A percentile compares a stretch with the other conserved stretches of the same genome.
Evolutionary conservation across 2,888 invertebrate species (phyloP).

Genomic region (Argyresthia albistria): DNA sequence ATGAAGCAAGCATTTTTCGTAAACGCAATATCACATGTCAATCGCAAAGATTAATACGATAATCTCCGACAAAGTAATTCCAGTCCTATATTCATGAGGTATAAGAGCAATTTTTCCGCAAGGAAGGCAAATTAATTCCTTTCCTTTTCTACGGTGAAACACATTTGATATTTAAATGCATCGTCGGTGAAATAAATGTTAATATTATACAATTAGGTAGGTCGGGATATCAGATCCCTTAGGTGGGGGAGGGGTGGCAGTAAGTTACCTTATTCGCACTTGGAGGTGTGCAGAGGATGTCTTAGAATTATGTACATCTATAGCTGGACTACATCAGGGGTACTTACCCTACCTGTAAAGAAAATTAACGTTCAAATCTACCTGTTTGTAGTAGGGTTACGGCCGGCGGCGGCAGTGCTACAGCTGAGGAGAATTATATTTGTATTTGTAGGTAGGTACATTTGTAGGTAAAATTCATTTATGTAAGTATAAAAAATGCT

Average conservation of each 20-base stretch:
- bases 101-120: background rate
- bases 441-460: no score
- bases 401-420: no score
- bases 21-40: background rate
- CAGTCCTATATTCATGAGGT: background rate
- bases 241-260: background rate
- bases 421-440: no score
- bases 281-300: background rate
- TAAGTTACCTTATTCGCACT: constrained; percentile 1
- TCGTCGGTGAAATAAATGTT: constrained; percentile 17
- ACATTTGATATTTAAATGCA: constrained; percentile 10
- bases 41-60: background rate
- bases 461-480: no score
- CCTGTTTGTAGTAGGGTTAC: no score
- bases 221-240: background rate
- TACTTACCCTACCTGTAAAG: no score
- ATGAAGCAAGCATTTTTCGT: background rate
- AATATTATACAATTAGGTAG: constrained; percentile 26
- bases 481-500: no score
- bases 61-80: background rate
- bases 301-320: background rate
- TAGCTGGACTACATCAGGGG: no score
- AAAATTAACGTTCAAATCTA: no score
- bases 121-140: constrained; percentile 4
- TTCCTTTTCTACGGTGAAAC: constrained; percentile 2